Evolutionary conservation across 2,113 vertebrate species (phyloP), one percentile per base, ranked within the genome.

Genomic region (Channa maculata): DNA sequence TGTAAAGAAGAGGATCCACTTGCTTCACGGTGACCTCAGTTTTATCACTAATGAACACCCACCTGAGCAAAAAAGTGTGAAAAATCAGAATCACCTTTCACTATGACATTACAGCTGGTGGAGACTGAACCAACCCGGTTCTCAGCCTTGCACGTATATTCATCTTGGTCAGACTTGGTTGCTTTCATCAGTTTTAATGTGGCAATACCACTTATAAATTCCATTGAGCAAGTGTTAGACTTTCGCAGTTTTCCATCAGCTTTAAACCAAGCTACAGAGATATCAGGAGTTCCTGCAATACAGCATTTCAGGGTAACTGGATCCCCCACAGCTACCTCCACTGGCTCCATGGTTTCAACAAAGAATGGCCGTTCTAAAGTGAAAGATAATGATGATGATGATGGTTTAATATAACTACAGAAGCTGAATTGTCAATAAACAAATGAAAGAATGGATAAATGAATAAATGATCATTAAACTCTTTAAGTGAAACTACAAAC

Each of bases 261-360:
- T 89, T 96, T 96, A 75, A 96, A 98, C 96, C 96, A 98, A 51
- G 94, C 79, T 53, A 96, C 92, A 44, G 94, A 96, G 60, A 98
- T 96, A 90, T 96, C 96, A 72, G 96, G 96, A 0, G 96, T 95
- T 84, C 96, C 96, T 1, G 87, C 91, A 24, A 97, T 89, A 82
- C 92, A 90, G 81, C 96, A 96, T 71, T 88, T 93, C 71, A 97
- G 93, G 70, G 91, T 83, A 62, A 89, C 48, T 2, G 94, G 80
- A 4, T 96, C 90, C 3, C 96, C 96, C 48, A 94, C 13, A 2
- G 83, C 89, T 66, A 96, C 93, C 75, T 96, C 95, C 78, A 94
- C 52, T 3, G 87, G 95, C 95, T 84, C 94, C 94, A 96, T 87
- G 10, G 89, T 90, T 0, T 95, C 94, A 50, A 96, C 86, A 89